Evolutionary conservation across 1,140 invertebrate species (phyloP), one percentile per base, ranked within the genome.

Genomic region (Cydia splendana): DNA sequence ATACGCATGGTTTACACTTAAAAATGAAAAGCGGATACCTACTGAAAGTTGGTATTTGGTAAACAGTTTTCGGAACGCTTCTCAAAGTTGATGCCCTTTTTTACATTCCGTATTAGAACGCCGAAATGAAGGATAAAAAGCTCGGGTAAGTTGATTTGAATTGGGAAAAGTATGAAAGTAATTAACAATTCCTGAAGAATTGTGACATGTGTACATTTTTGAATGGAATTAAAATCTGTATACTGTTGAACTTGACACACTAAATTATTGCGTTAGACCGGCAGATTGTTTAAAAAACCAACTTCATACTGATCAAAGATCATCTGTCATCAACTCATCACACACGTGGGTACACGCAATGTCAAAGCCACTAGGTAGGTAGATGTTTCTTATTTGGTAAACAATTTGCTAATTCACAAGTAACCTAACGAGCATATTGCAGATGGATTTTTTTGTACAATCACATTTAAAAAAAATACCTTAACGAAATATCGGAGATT

Each of bases 101-200:
- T 71, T 38, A 28, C 20, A 65, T 30, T 51, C 51, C 20, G 74
- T 67, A 75, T 62, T 51, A 69, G 62, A 73, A 76, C 24, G 77
- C 65, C 79, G 82, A 74, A 65, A 89, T 89, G 87, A 87, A 84
- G 78, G 86, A 89, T 79, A 85, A 83, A 75, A 87, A 80, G n/a
- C 80, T 76, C 74, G 74, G 82, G 87, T 88, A 80, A 87, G 86
- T 83, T 80, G 42, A 45, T 51, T 42, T 30, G 9, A 2, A n/a
- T 65, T 71, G 20, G 3, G 7, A 53, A 53, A 3, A n/a, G 1
- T 53, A n/a, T n/a, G n/a, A 18, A n/a, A 53, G 0, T 18, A 18
- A 53, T 4, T 51, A 53, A 18, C 4, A 18, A 18, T 53, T 53
- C n/a, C n/a, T 53, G n/a, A 53, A 48, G 10, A 48, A 48, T 53